Base-by-base conservation (phyloP, 2,888 invertebrate species). In the Drosophila subsilvestris region DNA sequence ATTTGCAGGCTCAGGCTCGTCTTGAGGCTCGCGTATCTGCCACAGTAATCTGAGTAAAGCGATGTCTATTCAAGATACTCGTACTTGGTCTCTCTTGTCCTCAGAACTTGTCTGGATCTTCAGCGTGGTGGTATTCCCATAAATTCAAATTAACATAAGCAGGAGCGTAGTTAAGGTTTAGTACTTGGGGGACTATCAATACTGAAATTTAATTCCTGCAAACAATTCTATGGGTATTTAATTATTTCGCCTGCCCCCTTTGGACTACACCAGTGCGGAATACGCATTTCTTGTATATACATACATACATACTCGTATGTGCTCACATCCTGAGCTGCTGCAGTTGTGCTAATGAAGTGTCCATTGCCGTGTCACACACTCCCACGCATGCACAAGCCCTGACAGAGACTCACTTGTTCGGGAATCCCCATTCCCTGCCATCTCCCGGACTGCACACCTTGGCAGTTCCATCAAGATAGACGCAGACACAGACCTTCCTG, bases 11-110 rank as follows among this genome's bases (percentile, higher is more conserved):
- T 63, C 32, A 37, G 37, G 37, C 14, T n/a, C 37, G n/a, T 14
- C 37, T 14, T 55, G 69, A 32, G 56, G 50, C 42, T 60, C 60
- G 61, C 63, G 69, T 87, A 86, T 87, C 87, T 61, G 81, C 76
- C 74, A 63, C 79, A 60, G 82, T 79, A 85, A 82, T 82, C 87
- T 78, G 88, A 82, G 82, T 72, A 69, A 32, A 53, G 22, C 66
- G 56, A 74, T 74, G 81, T 74, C 79, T 79, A 86, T 80, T 57
- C 67, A 72, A 76, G 72, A 76, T 72, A 68, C 63, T 37, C 17
- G 18, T 71, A 68, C 63, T 43, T 20, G 22, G 54, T 57, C 44
- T 56, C 55, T 29, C 55, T 53, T 70, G 62, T 56, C 66, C 48
- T 32, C 43, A 32, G 20, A 67, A 67, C 68, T 57, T 69, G 43